Percentiles rank a stretch among this genome's conserved stretches.
phyloP scores from a whole-genome alignment of 2,113 vertebrate species.

The Mormoops blainvillei region DNA sequence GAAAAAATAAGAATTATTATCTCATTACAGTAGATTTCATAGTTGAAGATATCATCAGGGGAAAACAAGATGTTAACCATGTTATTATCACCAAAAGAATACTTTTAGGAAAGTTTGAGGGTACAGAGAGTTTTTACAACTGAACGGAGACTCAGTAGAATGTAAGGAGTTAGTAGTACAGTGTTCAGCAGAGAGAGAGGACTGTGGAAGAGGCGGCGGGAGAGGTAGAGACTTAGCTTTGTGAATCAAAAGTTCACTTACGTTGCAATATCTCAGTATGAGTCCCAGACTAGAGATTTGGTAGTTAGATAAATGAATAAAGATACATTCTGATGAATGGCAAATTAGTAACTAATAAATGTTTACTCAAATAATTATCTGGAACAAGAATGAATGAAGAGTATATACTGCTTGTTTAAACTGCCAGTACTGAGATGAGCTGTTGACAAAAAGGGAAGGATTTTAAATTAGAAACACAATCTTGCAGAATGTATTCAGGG shows the following conservation, averaged over 20 bases:
- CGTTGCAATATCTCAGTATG: not conserved
- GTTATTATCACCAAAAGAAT: not conserved
- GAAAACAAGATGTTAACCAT: not conserved
- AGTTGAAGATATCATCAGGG: not conserved
- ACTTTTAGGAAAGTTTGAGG: not conserved
- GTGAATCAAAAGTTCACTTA: not conserved
- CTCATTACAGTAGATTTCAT: not conserved
- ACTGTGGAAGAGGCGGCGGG: not conserved
- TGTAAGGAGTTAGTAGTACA: not conserved
- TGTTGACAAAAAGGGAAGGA: constrained; percentile 66
- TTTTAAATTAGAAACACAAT: constrained; percentile 66
- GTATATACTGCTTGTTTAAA: constrained; percentile 59
- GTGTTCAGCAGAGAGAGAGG: not conserved
- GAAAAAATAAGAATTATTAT: not conserved
- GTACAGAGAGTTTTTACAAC: not conserved
- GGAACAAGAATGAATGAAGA: constrained; percentile 57
- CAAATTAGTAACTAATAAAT: constrained; percentile 56
- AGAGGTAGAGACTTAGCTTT: not conserved
- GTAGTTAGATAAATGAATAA: constrained; percentile 61
- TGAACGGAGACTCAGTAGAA: not conserved
- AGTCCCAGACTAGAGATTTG: constrained; percentile 14
- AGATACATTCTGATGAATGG: constrained; percentile 64
- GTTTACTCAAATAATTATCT: constrained; percentile 33
- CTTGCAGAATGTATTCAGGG: constrained; percentile 53
- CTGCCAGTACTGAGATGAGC: constrained; percentile 56